Percentiles rank a stretch among this genome's conserved stretches.
Evolutionary conservation across 1,140 invertebrate species (phyloP).

Genomic region (Cyrtorhinus lividipennis): DNA sequence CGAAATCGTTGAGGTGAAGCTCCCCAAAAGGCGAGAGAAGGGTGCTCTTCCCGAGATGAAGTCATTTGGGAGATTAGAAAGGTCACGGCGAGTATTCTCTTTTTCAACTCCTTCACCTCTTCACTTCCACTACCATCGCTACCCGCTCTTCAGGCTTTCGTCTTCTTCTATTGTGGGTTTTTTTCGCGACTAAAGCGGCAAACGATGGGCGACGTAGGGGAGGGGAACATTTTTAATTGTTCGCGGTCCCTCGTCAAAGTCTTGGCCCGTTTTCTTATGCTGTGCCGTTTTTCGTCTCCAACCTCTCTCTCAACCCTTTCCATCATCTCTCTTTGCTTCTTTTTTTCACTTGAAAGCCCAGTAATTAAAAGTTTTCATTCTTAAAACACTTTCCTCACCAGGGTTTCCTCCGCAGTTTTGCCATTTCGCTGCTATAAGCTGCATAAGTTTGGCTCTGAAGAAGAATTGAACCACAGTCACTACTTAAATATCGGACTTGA

Average conservation of each 20-base stretch:
- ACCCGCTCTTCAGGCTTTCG: too few relatives aligned
- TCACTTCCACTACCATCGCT: too few relatives aligned
- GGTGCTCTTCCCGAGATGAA: slow-evolving; percentile 3
- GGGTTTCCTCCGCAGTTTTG: too few relatives aligned
- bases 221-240: slow-evolving; percentile 4
- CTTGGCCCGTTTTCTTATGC: background rate
- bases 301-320: background rate
- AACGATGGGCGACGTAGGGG: background rate
- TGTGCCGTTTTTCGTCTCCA: background rate
- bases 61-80: slow-evolving; percentile 9
- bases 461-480: too few relatives aligned
- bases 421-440: too few relatives aligned
- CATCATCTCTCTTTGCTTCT: background rate
- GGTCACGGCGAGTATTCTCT: background rate
- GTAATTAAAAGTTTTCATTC: background rate
- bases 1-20: slow-evolving; percentile 3
- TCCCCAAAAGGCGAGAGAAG: background rate
- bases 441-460: too few relatives aligned
- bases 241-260: slow-evolving; percentile 6
- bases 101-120: too few relatives aligned
- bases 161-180: background rate
- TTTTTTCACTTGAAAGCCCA: background rate
- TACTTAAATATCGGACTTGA: too few relatives aligned
- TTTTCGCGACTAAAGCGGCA: background rate
- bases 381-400: background rate